Percentiles rank a stretch among this genome's conserved stretches.
Conservation (phyloP, 2,888 invertebrate species). For the Aradus depressus region DNA sequence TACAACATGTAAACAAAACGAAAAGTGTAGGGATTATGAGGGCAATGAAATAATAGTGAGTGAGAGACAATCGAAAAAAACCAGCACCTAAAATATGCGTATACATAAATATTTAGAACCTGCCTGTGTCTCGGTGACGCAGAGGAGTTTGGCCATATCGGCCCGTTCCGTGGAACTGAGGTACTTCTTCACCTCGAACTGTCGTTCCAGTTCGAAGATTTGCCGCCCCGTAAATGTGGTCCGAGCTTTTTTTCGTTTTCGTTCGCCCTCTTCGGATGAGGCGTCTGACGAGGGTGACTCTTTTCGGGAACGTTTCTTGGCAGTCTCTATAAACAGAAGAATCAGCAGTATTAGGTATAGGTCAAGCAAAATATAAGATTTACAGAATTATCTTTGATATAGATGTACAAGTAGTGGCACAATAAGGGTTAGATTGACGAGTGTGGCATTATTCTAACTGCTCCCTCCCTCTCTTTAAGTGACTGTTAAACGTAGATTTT, state of each 20-base stretch:
- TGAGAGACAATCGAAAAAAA: too few species aligned
- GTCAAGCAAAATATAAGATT: neutral
- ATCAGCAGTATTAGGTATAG: neutral
- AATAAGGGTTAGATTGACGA: too few species aligned
- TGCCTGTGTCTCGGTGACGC: slow-evolving; percentile 95
- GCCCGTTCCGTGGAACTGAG: slow-evolving; percentile 86
- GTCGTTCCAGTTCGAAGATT: slow-evolving; percentile 92
- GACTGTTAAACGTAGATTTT: too few species aligned
- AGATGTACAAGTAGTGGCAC: too few species aligned
- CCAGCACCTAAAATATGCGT: too few species aligned
- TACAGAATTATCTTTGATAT: too few species aligned
- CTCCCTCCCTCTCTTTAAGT: too few species aligned
- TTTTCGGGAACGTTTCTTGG: slow-evolving; percentile 23
- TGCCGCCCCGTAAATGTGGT: slow-evolving; percentile 92
- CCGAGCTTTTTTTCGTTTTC: slow-evolving; percentile 73
- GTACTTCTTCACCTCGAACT: slow-evolving; percentile 93
- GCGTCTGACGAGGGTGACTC: slow-evolving; percentile 27
- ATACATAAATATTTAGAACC: too few species aligned
- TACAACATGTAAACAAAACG: too few species aligned
- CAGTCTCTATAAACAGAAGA: neutral
- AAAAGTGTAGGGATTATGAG: too few species aligned
- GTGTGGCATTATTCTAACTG: too few species aligned
- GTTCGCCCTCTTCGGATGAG: slow-evolving; percentile 36
- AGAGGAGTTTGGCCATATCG: slow-evolving; percentile 86
- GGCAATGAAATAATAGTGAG: too few species aligned